Base-by-base conservation (phyloP, 2,888 invertebrate species). In the Andricus curvator region DNA sequence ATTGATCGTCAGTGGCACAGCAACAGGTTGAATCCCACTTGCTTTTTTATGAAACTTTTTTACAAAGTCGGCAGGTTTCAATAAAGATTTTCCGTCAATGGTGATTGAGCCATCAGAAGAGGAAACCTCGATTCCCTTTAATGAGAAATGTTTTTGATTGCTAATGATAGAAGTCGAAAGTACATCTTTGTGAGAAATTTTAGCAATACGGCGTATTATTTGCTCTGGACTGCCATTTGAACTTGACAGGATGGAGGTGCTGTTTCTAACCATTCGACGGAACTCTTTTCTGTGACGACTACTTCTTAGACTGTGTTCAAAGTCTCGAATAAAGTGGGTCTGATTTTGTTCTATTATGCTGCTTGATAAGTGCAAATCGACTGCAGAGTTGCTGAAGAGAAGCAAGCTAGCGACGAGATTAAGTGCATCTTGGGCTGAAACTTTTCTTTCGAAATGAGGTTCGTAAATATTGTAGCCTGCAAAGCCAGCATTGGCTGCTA, bases 351-450 rank as follows among this genome's bases (percentile, higher is more conserved):
- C 67, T 5, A 90, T 89, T 0, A 91, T 79, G 1, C 82, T 84
- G 9, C 81, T 78, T 0, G 91, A 89, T 1, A 87, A 81, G 78
- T 86, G 83, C 5, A 86, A 15, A 20, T 88, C 89, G 0, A 90
- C 17, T 5, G 88, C 84, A 11, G 89, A 56, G 33, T 88, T 88
- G 11, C 85, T 83, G 51, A 90, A 86, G 60, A 91, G 90, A n/a
- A 91, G 82, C 2, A 89, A 4, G 65, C 91, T 89, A 5, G 85
- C 67, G 0, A 76, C 60, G 4, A 91, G 76, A 6, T 85, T 25
- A 8, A 90, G 87, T 22, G 44, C n/a, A 0, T 65, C 0, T 1
- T 80, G 79, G 48, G 88, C 5, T 6, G 56, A 64, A 9, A 79
- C 68, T 0, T 56, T 84, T 6, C 84, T 64, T 1, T 44, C 48